Percentiles rank a stretch among this genome's conserved stretches.
Evolutionary conservation across 1,140 invertebrate genomes (phyloP).

Genomic region (Lysiphlebus fabarum): DNA sequence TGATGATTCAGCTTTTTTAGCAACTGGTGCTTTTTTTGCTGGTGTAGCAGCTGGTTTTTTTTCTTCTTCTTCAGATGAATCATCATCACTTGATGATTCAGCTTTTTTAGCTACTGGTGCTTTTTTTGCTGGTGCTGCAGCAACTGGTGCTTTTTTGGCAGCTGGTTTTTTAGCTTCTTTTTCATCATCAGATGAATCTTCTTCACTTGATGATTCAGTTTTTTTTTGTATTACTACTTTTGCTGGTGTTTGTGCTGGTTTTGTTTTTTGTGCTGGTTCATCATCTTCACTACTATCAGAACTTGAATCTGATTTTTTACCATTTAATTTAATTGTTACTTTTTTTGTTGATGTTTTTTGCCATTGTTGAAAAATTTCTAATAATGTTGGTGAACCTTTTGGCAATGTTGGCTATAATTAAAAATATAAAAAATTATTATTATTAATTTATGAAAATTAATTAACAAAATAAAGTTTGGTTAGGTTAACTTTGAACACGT

Average conservation of each 20-base stretch:
- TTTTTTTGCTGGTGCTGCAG: constrained; percentile 18
- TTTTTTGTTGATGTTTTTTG: constrained; percentile 55
- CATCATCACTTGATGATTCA: constrained; percentile 50
- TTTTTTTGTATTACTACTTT: constrained; percentile 23
- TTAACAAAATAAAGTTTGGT: neutral
- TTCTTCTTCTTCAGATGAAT: constrained; percentile 30
- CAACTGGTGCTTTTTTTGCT: constrained; percentile 27
- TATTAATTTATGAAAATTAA: neutral
- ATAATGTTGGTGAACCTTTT: constrained; percentile 56
- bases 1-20: constrained; percentile 10
- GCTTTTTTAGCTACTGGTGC: constrained; percentile 18
- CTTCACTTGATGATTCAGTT: constrained; percentile 29
- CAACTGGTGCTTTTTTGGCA: constrained; percentile 19
- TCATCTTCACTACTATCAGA: constrained; percentile 40
- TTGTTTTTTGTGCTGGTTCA: constrained; percentile 38
- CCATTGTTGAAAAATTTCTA: constrained; percentile 53
- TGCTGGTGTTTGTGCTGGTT: constrained; percentile 32
- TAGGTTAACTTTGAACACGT: neutral
- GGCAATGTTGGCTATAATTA: constrained; percentile 47
- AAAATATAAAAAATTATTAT: neutral
- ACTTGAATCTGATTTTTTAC: constrained; percentile 50
- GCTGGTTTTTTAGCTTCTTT: constrained; percentile 38
- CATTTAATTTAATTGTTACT: constrained; percentile 40
- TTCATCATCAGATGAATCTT: constrained; percentile 34
- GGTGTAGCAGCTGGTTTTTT: constrained; percentile 11